phyloP scores from a whole-genome alignment of 2,888 invertebrate species.

The Sminthurides aquaticus region DNA sequence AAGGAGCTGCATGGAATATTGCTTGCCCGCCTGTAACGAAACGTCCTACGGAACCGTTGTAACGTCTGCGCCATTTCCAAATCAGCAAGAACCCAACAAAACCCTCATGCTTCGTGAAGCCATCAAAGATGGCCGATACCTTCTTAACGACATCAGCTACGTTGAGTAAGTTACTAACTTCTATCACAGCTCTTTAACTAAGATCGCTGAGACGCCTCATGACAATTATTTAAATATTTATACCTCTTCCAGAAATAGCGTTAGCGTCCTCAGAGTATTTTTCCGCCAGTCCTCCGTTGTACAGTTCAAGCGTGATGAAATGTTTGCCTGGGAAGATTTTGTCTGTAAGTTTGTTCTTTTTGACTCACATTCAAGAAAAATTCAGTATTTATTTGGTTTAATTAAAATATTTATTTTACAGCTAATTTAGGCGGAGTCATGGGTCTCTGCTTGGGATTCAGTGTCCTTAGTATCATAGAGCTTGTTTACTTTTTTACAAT shows the following conservation, averaged over 20 bases:
- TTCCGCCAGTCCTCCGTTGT: conserved; percentile 40
- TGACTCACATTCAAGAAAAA: too few relatives aligned
- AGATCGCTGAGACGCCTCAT: too few relatives aligned
- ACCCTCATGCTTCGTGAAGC: conserved; percentile 42
- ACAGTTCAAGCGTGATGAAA: conserved; percentile 41
- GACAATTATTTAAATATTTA: neutral
- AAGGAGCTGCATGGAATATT: conserved; percentile 23
- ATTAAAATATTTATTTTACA: conserved; percentile 15
- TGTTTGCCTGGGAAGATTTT: conserved; percentile 43
- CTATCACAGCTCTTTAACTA: too few relatives aligned
- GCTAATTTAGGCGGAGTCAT: conserved; percentile 38
- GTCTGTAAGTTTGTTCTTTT: conserved; percentile 29
- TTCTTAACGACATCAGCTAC: conserved; percentile 38
- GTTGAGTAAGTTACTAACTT: conserved; percentile 29
- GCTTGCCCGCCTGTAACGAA: conserved; percentile 41
- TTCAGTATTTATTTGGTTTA: neutral
- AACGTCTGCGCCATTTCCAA: conserved; percentile 38
- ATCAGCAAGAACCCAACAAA: conserved; percentile 39
- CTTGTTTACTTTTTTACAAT: conserved; percentile 38
- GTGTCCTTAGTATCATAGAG: conserved; percentile 35
- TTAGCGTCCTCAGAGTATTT: conserved; percentile 37
- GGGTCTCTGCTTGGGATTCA: conserved; percentile 37
- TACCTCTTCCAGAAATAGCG: conserved; percentile 32
- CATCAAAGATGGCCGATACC: conserved; percentile 30
- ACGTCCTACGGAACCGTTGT: conserved; percentile 37